Base-by-base conservation (phyloP, 2,113 vertebrate genomes). In the Callipepla californica region DNA sequence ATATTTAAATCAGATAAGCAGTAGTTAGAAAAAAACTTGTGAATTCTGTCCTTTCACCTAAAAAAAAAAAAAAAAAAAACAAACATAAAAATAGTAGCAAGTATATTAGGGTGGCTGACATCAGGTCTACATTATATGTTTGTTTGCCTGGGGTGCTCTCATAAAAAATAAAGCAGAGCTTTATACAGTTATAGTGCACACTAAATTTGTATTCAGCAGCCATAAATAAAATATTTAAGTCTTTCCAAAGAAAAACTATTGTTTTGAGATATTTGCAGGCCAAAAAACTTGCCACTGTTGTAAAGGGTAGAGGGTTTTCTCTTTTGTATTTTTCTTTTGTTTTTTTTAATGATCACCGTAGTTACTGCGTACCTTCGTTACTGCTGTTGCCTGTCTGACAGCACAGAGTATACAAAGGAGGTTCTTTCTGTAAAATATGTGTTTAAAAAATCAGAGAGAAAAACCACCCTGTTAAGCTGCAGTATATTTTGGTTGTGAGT, bases 201-300 rank as follows among this genome's bases (percentile, higher is more conserved):
- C 76, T 94, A 92, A 95, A 89, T 95, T 96, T 95, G 61, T 89
- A 72, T 80, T 93, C 69, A 89, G 53, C n/a, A 92, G 85, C 87
- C 47, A 83, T 93, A 95, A 96, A 96, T 95, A 97, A 97, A 97
- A 96, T 93, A 97, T 91, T 90, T 87, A 92, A 70, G 74, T 95
- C 70, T 87, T 82, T 92, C 74, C 76, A 47, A 94, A 96, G 89
- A 93, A 92, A 80, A 96, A 48, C 58, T 91, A n/a, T 92, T 95
- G 79, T 95, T 96, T 86, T 79, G 85, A 76, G 87, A 61, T 95
- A 91, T 90, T 87, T 91, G 38, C 90, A 91, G 77, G 57, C 44
- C 67, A 51, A 65, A 58, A 75, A 94, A 21, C 50, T 53, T 81
- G 59, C 53, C 91, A 57, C 34, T 80, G 0, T 79, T 94, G 25